A percentile compares a stretch with the other conserved stretches of the same genome.
Conservation (phyloP, 2,797 vertebrate species). For the Toxotes lorentzi region DNA sequence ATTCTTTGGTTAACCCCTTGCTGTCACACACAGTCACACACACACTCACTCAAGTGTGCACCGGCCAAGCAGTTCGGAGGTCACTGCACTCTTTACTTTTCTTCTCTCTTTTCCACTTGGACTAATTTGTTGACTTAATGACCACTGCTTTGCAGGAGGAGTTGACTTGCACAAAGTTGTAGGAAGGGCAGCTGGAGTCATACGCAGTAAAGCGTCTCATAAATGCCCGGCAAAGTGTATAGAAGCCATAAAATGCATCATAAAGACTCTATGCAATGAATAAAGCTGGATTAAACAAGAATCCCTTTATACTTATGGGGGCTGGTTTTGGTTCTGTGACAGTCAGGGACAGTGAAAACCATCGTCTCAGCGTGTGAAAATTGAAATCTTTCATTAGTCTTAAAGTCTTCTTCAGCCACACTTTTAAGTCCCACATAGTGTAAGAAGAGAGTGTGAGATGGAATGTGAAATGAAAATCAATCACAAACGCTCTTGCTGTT, state of each 20-base stretch:
- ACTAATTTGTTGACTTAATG: constrained; percentile 72
- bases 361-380: constrained; percentile 1
- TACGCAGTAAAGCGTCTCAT: constrained; percentile 54
- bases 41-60: constrained; percentile 67
- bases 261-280: constrained; percentile 40
- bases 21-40: constrained; percentile 70
- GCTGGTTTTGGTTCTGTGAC: constrained; percentile 21
- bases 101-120: constrained; percentile 52
- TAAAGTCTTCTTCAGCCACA: constrained; percentile 9
- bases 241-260: constrained; percentile 55
- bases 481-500: constrained; percentile 17
- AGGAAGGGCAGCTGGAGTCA: constrained; percentile 38
- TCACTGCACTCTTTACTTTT: constrained; percentile 66
- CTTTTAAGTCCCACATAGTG: constrained; percentile 11
- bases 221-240: constrained; percentile 53
- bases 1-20: constrained; percentile 78
- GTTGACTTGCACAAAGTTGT: constrained; percentile 30
- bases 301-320: not conserved
- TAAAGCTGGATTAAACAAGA: constrained; percentile 40
- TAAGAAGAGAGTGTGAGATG: constrained; percentile 38
- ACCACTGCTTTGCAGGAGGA: constrained; percentile 28
- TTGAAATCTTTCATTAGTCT: constrained; percentile 17
- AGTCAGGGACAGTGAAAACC: constrained; percentile 16
- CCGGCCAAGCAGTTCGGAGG: constrained; percentile 62
- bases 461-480: constrained; percentile 44